phyloP scores from a whole-genome alignment of 2,113 vertebrate genomes.

The Ctenomys sociabilis region DNA sequence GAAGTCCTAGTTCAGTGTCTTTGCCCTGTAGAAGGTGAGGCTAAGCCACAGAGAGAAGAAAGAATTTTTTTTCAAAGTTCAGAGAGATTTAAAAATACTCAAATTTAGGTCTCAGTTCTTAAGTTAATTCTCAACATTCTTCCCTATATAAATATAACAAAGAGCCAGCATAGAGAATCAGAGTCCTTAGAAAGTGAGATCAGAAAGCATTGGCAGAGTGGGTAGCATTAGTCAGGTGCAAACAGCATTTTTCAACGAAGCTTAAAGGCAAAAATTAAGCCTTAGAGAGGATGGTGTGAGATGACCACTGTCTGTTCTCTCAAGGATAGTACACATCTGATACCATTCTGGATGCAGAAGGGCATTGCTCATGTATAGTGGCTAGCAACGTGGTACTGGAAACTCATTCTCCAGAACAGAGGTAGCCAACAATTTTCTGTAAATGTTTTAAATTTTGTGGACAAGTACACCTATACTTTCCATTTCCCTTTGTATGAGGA shows the following conservation, averaged over 20 bases:
- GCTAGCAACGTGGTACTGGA: background rate
- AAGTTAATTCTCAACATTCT: background rate
- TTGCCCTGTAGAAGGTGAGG: background rate
- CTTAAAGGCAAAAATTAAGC: constrained; percentile 5
- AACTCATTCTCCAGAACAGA: background rate
- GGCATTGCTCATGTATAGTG: background rate
- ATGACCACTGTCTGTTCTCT: background rate
- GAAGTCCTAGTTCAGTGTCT: background rate
- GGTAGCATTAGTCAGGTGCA: background rate
- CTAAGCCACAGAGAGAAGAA: background rate
- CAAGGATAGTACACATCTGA: background rate
- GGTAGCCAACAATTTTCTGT: background rate
- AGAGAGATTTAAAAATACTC: background rate
- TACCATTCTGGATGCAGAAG: background rate
- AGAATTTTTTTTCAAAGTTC: background rate
- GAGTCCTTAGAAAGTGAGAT: background rate
- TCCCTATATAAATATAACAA: background rate
- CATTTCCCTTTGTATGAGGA: background rate
- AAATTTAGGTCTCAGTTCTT: background rate
- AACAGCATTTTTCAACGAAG: constrained; percentile 6
- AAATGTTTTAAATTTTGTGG: constrained; percentile 13
- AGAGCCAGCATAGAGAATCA: background rate
- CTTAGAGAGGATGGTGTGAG: background rate
- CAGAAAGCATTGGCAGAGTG: background rate
- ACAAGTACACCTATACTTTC: background rate